Evolutionary conservation across 92 coral and sea anemone species (phyloP).

Genomic region (Palythoa grandis): DNA sequence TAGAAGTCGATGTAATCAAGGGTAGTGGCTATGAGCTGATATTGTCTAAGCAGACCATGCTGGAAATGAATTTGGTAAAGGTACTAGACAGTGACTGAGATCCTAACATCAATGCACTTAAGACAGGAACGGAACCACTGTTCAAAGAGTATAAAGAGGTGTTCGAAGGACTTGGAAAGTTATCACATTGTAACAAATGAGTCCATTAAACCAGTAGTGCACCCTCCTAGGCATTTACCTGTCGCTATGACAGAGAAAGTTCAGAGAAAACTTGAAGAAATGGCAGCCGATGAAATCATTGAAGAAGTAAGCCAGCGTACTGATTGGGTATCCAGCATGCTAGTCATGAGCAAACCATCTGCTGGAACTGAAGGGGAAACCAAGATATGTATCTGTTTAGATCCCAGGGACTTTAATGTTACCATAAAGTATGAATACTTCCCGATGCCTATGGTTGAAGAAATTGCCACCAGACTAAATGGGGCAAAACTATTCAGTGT

Average conservation of each 20-base stretch:
- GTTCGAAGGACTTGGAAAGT: conserved; percentile 52
- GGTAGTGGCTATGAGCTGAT: conserved; percentile 58
- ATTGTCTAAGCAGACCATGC: conserved; percentile 56
- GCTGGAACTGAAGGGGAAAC: conserved; percentile 4
- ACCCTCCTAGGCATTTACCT: not conserved
- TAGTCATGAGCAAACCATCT: conserved; percentile 22
- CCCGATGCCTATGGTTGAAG: conserved; percentile 45
- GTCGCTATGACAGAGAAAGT: not conserved
- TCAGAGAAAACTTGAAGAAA: conserved; percentile 4
- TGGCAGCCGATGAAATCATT: not conserved
- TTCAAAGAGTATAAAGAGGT: conserved; percentile 35
- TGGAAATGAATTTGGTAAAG: conserved; percentile 59
- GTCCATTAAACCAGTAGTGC: conserved; percentile 23
- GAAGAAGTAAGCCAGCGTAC: conserved; percentile 29
- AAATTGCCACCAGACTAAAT: conserved; percentile 39
- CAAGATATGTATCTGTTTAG: conserved; percentile 1
- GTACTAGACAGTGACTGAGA: conserved; percentile 48
- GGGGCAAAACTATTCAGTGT: conserved; percentile 43
- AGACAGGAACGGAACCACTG: not conserved
- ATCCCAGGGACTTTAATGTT: not conserved
- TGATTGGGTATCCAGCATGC: conserved; percentile 45
- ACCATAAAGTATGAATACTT: conserved; percentile 7
- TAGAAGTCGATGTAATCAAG: conserved; percentile 45
- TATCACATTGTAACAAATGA: conserved; percentile 45
- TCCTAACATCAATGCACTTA: conserved; percentile 5